Percentiles rank a stretch among this genome's conserved stretches.
Evolutionary conservation across 2,888 invertebrate species (phyloP).

Genomic region (Eledona agricola): DNA sequence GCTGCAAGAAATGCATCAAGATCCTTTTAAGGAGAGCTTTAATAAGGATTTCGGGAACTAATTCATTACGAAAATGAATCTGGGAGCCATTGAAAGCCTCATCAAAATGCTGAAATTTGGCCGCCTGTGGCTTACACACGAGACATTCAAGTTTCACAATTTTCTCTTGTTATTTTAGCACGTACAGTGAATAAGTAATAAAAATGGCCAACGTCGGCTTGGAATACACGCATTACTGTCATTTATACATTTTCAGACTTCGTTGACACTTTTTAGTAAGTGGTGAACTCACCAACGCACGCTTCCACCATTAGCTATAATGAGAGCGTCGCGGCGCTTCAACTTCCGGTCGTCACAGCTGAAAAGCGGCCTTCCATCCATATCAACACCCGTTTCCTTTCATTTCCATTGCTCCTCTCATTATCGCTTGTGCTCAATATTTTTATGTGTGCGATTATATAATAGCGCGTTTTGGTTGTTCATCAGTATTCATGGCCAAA

Average conservation of each 20-base stretch:
- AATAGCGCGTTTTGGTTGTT: too few species aligned
- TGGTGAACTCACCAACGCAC: constrained; percentile 41
- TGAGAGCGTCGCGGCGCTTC: constrained; percentile 50
- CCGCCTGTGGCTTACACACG: too few species aligned
- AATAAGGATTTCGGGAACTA: constrained; percentile 26
- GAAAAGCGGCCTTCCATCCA: constrained; percentile 54
- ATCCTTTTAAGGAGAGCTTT: constrained; percentile 24
- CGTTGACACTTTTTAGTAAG: constrained; percentile 39
- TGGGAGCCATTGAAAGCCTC: constrained; percentile 6
- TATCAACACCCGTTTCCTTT: constrained; percentile 50
- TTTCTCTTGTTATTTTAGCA: too few species aligned
- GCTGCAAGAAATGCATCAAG: constrained; percentile 33
- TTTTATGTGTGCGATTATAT: constrained; percentile 29
- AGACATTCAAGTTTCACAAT: too few species aligned
- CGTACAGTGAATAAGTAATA: too few species aligned
- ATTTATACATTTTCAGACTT: constrained; percentile 15
- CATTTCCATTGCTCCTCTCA: constrained; percentile 49
- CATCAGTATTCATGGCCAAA: too few species aligned
- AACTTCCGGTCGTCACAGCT: constrained; percentile 54
- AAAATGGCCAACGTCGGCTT: too few species aligned
- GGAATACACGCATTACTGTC: constrained; percentile 13
- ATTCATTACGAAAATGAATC: constrained; percentile 29
- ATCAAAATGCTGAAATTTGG: constrained; percentile 1
- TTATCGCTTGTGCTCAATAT: constrained; percentile 43
- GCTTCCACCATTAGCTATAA: constrained; percentile 49